A percentile compares a stretch with the other conserved stretches of the same genome.
These are phyloP conservation scores for Blomia tropicalis DNA, from an alignment of 2,888 invertebrate genomes.

Conservation along the genomic window DNA sequence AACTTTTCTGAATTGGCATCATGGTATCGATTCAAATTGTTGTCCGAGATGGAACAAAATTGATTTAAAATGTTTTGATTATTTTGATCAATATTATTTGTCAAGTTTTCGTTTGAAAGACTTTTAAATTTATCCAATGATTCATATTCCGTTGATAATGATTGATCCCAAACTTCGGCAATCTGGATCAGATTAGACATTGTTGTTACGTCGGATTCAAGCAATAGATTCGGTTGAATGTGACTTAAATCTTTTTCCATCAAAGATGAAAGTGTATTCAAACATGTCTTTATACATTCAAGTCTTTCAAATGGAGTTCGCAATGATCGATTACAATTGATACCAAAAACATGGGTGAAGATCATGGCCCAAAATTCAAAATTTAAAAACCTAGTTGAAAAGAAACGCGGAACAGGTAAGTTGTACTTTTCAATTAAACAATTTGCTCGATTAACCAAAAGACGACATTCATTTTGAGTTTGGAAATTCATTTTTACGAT, in stretches of 20 bases:
- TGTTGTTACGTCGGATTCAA: neutral
- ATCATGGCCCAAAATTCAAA: slow-evolving; percentile 4
- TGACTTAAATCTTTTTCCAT: neutral
- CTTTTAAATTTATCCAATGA: neutral
- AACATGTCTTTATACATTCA: neutral
- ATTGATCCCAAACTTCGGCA: neutral
- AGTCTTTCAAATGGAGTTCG: neutral
- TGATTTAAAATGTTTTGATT: neutral
- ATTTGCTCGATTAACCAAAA: slow-evolving; percentile 1
- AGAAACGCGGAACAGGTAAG: neutral
- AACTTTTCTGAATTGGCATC: neutral
- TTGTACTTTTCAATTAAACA: neutral
- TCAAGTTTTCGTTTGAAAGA: neutral
- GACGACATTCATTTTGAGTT: neutral
- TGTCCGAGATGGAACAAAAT: neutral
- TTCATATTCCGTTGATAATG: neutral
- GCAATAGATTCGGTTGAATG: neutral
- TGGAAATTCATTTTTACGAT: neutral
- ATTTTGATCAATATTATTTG: neutral
- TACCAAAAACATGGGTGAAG: neutral
- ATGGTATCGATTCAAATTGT: neutral
- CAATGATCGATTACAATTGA: neutral
- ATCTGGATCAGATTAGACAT: slow-evolving; percentile 6
- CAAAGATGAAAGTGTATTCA: neutral
- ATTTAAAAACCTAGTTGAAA: neutral